phyloP scores from a whole-genome alignment of 2,113 vertebrate genomes.

The Centropus bengalensis region DNA sequence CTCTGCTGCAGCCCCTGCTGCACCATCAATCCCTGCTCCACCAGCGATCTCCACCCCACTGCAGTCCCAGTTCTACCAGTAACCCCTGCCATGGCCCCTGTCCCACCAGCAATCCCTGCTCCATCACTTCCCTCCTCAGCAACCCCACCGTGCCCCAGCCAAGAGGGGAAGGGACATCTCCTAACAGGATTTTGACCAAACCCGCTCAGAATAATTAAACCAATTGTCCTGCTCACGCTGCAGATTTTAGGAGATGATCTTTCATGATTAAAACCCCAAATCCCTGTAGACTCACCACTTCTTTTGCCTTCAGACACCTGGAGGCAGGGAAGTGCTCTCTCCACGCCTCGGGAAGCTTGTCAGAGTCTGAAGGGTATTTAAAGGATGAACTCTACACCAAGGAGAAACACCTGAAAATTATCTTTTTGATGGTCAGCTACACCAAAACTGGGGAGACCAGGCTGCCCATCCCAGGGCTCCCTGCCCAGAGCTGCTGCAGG shows the following conservation, averaged over 20 bases:
- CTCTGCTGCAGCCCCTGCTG: too few species aligned
- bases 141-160: fast-evolving
- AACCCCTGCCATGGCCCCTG: too few species aligned
- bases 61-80: too few species aligned
- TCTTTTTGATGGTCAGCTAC: constrained; percentile 78
- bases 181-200: neutral
- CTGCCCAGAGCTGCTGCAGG: neutral
- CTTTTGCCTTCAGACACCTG: neutral
- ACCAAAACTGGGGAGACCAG: constrained; percentile 60
- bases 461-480: constrained; percentile 76
- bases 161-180: neutral
- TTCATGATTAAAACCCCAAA: neutral
- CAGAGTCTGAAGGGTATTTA: constrained; percentile 72
- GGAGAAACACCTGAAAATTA: constrained; percentile 75
- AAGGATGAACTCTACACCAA: constrained; percentile 48
- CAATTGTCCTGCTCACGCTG: neutral
- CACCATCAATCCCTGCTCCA: too few species aligned
- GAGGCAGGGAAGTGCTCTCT: neutral
- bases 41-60: too few species aligned
- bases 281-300: neutral
- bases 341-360: neutral
- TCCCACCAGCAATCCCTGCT: too few species aligned
- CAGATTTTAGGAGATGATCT: neutral
- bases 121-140: fast-evolving
- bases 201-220: neutral